Evolutionary conservation across 2,797 vertebrate species (phyloP).

Genomic region (Lutjanus campechanus): DNA sequence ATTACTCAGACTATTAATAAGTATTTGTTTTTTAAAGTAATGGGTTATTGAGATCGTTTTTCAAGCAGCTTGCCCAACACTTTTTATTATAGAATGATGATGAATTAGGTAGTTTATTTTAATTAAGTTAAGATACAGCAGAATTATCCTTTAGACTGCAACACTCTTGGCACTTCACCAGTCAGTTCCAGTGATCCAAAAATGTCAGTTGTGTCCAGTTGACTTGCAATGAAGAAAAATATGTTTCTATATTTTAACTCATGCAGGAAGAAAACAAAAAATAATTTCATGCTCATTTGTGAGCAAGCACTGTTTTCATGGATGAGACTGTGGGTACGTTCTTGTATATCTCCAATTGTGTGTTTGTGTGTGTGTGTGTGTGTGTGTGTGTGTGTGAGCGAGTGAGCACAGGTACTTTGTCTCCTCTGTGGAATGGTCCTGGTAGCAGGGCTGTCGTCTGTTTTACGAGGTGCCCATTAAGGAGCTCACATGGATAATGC

Average conservation of each 20-base stretch:
- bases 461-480: slow-evolving; percentile 87
- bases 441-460: slow-evolving; percentile 81
- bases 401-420: slow-evolving; percentile 75
- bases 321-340: neutral
- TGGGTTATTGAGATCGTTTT: neutral
- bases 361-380: slow-evolving; percentile 39
- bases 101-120: too few species aligned
- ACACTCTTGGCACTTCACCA: neutral
- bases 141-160: neutral
- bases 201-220: neutral
- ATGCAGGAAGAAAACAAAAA: slow-evolving; percentile 5
- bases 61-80: neutral
- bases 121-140: too few species aligned
- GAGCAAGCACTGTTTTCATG: slow-evolving; percentile 22
- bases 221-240: neutral
- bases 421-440: slow-evolving; percentile 72
- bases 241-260: neutral
- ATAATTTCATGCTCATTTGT: slow-evolving; percentile 26
- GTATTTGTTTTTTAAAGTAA: too few species aligned
- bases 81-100: neutral
- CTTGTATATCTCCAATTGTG: slow-evolving; percentile 31
- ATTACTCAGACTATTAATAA: too few species aligned
- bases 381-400: slow-evolving; percentile 27
- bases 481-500: slow-evolving; percentile 87
- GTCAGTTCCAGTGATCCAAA: neutral